Evolutionary conservation across 2,797 vertebrate species (phyloP).

Genomic region (Danio kyathit): DNA sequence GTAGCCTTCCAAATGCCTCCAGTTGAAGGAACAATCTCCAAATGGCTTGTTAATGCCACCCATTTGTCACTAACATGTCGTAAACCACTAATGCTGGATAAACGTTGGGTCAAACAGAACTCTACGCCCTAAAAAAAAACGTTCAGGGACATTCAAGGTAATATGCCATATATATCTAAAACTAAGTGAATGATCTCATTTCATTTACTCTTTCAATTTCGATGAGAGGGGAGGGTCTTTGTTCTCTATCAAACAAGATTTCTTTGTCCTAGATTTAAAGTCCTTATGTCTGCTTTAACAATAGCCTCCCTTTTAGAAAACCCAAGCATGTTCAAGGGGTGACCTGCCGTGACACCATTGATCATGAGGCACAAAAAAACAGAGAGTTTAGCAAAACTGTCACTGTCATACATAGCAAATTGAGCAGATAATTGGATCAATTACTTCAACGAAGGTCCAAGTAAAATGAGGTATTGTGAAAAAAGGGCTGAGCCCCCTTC

Average conservation of each 20-base stretch:
- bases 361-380: conserved; percentile 46
- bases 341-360: conserved; percentile 51
- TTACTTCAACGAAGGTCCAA: conserved; percentile 45
- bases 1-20: conserved; percentile 62
- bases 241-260: conserved; percentile 32
- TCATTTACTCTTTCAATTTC: background rate
- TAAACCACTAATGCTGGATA: conserved; percentile 60
- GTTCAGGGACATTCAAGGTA: background rate
- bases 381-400: conserved; percentile 39
- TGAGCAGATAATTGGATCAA: conserved; percentile 59
- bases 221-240: conserved; percentile 1
- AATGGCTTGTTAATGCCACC: conserved; percentile 72
- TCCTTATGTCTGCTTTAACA: conserved; percentile 10
- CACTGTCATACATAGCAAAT: conserved; percentile 43
- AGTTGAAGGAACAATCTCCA: conserved; percentile 64
- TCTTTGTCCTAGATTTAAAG: conserved; percentile 36
- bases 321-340: conserved; percentile 72
- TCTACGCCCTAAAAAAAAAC: conserved; percentile 63
- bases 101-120: conserved; percentile 49
- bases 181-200: background rate
- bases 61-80: conserved; percentile 67
- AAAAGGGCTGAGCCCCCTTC: conserved; percentile 9
- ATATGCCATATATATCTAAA: background rate
- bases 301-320: conserved; percentile 51
- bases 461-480: background rate